phyloP scores from a whole-genome alignment of 2,797 vertebrate species.

The Zalophus californianus region DNA sequence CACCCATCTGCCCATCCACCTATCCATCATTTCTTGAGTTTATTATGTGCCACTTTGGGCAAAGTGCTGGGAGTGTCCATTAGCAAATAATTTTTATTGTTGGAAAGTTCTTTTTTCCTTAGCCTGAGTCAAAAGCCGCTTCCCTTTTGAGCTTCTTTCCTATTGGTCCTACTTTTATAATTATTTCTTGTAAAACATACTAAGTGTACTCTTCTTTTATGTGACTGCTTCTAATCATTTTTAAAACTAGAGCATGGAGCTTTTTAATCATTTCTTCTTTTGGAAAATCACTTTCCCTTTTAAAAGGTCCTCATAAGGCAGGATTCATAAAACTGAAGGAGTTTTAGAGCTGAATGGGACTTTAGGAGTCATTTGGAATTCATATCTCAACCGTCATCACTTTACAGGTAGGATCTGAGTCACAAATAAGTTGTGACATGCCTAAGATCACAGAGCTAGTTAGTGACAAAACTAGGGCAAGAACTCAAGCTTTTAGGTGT shows the following conservation, averaged over 20 bases:
- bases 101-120: constrained; percentile 8
- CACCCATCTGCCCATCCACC: no score
- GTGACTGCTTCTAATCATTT: not conserved
- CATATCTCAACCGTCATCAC: constrained; percentile 2
- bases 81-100: not conserved
- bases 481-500: constrained; percentile 38
- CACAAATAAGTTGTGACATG: constrained; percentile 70
- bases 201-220: not conserved
- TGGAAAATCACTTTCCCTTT: not conserved
- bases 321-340: not conserved
- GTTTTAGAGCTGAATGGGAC: not conserved
- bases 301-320: not conserved
- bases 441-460: constrained; percentile 29
- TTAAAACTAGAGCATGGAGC: not conserved
- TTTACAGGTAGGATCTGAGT: constrained; percentile 58
- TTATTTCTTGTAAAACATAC: not conserved
- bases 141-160: not conserved
- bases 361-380: constrained; percentile 30
- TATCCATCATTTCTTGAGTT: not conserved
- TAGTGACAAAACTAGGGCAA: constrained; percentile 48
- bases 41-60: not conserved
- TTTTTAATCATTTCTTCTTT: not conserved
- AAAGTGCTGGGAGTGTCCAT: not conserved
- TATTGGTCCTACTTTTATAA: not conserved
- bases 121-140: not conserved